Conservation (phyloP, 2,797 vertebrate genomes). For the Myioborus melanocephalus region DNA sequence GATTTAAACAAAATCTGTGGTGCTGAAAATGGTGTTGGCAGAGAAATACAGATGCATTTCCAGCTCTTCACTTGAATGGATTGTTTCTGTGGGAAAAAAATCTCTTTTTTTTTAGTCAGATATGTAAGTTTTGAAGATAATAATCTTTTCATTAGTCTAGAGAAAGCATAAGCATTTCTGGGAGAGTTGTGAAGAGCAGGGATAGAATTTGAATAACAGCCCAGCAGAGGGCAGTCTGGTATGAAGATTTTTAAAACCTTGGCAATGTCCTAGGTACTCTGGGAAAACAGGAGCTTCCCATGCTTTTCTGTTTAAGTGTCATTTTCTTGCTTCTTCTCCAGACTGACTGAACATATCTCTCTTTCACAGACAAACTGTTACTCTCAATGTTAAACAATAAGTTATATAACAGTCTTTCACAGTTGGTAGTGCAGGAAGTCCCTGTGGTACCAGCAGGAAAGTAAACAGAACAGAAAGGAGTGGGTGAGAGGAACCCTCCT, state of each 20-base stretch:
- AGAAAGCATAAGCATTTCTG: not conserved
- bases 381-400: slow-evolving; percentile 9
- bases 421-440: not conserved
- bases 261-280: not conserved
- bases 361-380: not conserved
- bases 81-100: not conserved
- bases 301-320: not conserved
- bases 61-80: not conserved
- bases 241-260: slow-evolving; percentile 19
- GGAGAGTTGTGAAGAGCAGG: not conserved
- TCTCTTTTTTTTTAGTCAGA: not conserved
- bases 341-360: not conserved
- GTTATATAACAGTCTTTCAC: not conserved
- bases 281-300: not conserved
- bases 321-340: not conserved
- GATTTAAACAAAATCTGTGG: not conserved
- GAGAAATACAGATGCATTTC: not conserved
- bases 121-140: not conserved
- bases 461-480: not conserved
- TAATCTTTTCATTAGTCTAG: not conserved
- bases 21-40: not conserved
- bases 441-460: not conserved
- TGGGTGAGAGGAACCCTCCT: not conserved
- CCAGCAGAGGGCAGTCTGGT: slow-evolving; percentile 75
- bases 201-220: not conserved